Evolutionary conservation across 2,797 vertebrate species (phyloP), one percentile per base, ranked within the genome.

Genomic region (Simalia tracyae): DNA sequence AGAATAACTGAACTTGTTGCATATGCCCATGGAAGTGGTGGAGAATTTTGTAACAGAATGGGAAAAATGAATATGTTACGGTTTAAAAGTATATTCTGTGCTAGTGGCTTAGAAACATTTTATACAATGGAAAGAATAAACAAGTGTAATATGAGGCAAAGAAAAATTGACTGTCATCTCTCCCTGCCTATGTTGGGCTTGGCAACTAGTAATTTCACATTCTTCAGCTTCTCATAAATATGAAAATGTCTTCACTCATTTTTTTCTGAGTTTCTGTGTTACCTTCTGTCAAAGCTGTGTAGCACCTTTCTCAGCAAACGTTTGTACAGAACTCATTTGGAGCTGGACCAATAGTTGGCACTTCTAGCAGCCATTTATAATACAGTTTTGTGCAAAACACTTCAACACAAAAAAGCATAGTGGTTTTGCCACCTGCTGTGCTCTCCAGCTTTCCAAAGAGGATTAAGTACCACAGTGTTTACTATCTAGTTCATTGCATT

Each of bases 381-480:
- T 57, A 60, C 68, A 64, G 63, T 90, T 90, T 92, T 90, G 85
- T 59, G 31, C 60, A 88, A 90, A 88, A 87, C 68, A 90, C 59
- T 92, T 89, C 88, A 89, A 24, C 42, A 72, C 61, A 89, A 92
- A 76, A 92, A 91, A 92, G 31, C 68, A 63, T 81, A 64, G 22
- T 64, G 57, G 84, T 42, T 56, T 90, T 87, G 88, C 87, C 84
- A 89, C 89, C 88, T 90, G 89, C 89, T 90, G 92, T 72, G 92
- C 61, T 61, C 68, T 87, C 36, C 68, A 88, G 92, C 89, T 87
- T 90, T 87, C 68, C 46, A 57, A 92, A 87, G 85, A 90, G 85
- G 92, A 92, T 90, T 92, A 92, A 90, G 92, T 64, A 36, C 85
- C 9, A 54, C 5, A 84, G 42, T 92, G 89, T 92, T 92, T 92